These are phyloP conservation scores for Pristionchus mayeri DNA, from an alignment of 2,888 invertebrate genomes.

Conservation along the genomic window DNA sequence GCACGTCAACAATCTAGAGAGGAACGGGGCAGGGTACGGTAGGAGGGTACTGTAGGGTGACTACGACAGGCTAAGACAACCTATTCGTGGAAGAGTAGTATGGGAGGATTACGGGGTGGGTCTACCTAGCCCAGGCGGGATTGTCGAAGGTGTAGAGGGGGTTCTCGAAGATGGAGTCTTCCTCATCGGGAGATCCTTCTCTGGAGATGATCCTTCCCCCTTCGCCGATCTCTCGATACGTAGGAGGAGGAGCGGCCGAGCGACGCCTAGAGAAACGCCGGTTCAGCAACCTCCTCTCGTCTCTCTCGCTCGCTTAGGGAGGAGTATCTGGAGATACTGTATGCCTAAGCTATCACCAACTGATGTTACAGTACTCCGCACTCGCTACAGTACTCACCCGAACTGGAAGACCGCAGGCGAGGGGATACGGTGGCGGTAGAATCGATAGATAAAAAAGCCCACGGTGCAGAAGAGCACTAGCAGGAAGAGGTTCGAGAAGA, in stretches of 20 bases:
- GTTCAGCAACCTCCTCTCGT: neutral
- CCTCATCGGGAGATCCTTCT: neutral
- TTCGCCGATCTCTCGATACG: conserved; percentile 6
- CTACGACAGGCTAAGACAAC: neutral
- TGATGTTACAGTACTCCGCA: neutral
- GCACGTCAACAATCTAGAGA: too few species aligned
- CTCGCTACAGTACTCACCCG: neutral
- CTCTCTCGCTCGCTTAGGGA: conserved; percentile 28
- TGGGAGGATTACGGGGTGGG: neutral
- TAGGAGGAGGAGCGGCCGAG: neutral
- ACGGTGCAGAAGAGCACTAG: conserved; percentile 19
- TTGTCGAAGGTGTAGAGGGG: conserved; percentile 41
- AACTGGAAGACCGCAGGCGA: conserved; percentile 37
- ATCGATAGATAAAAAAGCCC: conserved; percentile 40
- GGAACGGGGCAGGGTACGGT: too few species aligned
- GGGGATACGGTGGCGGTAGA: conserved; percentile 49
- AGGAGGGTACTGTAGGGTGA: neutral
- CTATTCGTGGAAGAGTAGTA: neutral
- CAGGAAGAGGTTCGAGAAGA: conserved; percentile 39
- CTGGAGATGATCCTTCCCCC: neutral
- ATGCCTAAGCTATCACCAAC: neutral
- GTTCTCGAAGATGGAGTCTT: conserved; percentile 44
- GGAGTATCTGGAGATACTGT: neutral
- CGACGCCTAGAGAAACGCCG: conserved; percentile 31
- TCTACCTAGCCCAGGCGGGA: conserved; percentile 43